Base-by-base conservation (phyloP, 2,113 vertebrate genomes). In the Haemorhous mexicanus region DNA sequence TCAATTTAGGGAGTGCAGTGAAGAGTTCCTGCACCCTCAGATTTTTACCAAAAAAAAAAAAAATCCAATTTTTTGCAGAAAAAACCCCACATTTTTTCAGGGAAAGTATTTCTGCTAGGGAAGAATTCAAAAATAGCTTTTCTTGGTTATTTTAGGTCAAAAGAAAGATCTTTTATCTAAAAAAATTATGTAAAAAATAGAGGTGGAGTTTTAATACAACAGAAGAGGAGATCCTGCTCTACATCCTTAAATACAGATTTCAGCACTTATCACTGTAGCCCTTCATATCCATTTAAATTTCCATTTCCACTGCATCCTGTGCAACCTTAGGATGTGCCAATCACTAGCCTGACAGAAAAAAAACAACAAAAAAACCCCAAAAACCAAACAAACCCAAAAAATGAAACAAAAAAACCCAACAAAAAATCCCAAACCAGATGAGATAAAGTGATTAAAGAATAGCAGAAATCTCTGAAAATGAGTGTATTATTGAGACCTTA, bases 341-440 rank as follows among this genome's bases (percentile, higher is more conserved):
- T 62, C 23, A 30, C 27, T 20, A 76, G 13, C 18, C 30, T 32
- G 14, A 70, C 4, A 70, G 26, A 3, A 70, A 56, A 69, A 4
- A 3, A 4, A 7, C 6, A 17, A 41, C 14, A 9, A 35, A n/a
- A 5, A 39, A 46, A 20, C 44, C 13, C 20, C 11, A 20, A 33
- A 30, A 55, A 27, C 3, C 16, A 28, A 52, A 52, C 41, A 47
- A 47, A 47, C 9, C 23, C 50, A 28, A 52, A 28, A 52, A 26
- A 28, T 7, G 16, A 52, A 52, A 28, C 13, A 52, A 19, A 7
- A 16, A 7, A 19, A 12, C 28, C 17, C 7, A 3, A 5, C 6
- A 30, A 50, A 15, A 32, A 30, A 4, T 1, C 10, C 9, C 10
- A 5, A 41, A 17, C 4, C 5, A 37, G 3, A 11, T 17, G 24